Base-by-base conservation (phyloP, 2,888 invertebrate genomes). In the Siphlonurus alternatus region DNA sequence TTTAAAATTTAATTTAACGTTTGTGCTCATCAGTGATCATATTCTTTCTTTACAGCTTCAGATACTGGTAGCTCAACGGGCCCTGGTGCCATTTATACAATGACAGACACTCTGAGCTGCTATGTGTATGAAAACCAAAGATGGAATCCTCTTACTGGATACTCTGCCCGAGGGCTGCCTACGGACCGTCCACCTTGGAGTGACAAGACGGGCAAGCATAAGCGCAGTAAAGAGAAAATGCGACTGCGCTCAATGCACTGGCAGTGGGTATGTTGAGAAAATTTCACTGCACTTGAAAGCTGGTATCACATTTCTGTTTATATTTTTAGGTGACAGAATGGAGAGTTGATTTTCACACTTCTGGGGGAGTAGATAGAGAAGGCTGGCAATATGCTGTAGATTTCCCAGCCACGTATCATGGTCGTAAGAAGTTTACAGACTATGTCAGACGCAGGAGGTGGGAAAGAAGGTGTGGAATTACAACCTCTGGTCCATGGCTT, bases 331-430 rank as follows among this genome's bases (percentile, higher is more conserved):
- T 86, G 66, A 88, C 90, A 0, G 94, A 94, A 73, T 95, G 95
- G 95, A 83, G 87, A 74, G 82, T 93, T n/a, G 95, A 95, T 76
- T 93, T 88, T 73, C 88, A 88, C 72, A 87, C 89, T 7, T 88
- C 90, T 0, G 93, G 92, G 1, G 94, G 93, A 1, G 91, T 90
- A 0, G 94, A 95, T 74, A 82, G 83, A 65, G 91, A 93, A 69
- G 95, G 95, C 1, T 95, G 95, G 95, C 95, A 95, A 73, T 95
- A 94, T 75, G 93, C 94, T 0, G 87, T 90, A 1, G 93, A 94
- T 76, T 94, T 95, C 73, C 92, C 93, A 1, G 84, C 89, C 1
- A 83, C 85, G 10, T 94, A 91, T 75, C 93, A 93, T 72, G 86
- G 87, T 0, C 84, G 86, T 70, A 93, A 92, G 76, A 82, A 88